phyloP scores from a whole-genome alignment of 2,797 vertebrate species.

The Pipistrellus pipistrellus region DNA sequence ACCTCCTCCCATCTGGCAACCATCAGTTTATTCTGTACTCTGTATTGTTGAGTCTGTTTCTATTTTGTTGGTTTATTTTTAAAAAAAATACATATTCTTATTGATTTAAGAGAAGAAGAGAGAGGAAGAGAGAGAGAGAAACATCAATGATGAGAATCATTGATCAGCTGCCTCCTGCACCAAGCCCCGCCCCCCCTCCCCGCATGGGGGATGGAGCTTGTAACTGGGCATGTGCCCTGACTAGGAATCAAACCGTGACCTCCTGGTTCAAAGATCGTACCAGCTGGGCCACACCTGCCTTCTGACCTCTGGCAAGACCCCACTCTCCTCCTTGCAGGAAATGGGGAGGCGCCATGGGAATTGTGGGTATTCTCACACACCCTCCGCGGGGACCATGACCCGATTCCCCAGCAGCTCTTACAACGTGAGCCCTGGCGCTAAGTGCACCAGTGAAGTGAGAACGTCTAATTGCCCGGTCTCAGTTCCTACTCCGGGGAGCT shows the following conservation, averaged over 20 bases:
- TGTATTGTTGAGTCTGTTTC: not conserved
- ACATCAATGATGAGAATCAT: too few species aligned
- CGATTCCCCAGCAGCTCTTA: not conserved
- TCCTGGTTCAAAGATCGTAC: not conserved
- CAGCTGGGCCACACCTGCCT: not conserved
- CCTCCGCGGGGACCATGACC: not conserved
- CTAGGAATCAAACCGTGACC: too few species aligned
- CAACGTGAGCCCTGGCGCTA: not conserved
- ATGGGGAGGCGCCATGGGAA: accelerated
- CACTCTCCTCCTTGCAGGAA: not conserved
- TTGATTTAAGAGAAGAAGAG: too few species aligned
- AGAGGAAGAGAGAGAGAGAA: too few species aligned
- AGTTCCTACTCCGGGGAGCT: slow-evolving; percentile 26
- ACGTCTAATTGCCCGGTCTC: slow-evolving; percentile 36
- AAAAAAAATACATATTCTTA: too few species aligned
- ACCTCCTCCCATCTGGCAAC: not conserved
- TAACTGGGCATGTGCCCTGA: too few species aligned
- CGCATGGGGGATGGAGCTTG: too few species aligned
- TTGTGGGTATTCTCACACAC: not conserved
- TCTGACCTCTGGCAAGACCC: not conserved
- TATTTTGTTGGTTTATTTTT: not conserved
- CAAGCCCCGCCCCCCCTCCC: too few species aligned
- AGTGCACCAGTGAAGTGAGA: not conserved
- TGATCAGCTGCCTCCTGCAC: too few species aligned
- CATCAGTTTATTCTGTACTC: not conserved